A percentile compares a stretch with the other conserved stretches of the same genome.
phyloP scores from a whole-genome alignment of 2,888 invertebrate genomes.

The Sinotaia quadrata region DNA sequence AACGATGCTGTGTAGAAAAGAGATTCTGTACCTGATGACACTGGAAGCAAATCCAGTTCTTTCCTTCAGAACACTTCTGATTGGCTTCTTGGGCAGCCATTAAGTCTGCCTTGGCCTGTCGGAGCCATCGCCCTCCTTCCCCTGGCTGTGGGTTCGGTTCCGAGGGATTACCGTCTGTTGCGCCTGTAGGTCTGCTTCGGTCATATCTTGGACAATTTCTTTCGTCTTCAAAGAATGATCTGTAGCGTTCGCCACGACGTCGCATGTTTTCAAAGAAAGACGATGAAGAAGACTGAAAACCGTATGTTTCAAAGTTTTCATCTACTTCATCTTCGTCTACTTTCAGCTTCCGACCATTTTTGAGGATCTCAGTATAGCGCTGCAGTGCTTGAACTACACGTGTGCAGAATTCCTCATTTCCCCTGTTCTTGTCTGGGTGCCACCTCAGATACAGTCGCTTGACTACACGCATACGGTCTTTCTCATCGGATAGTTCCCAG shows the following conservation, averaged over 20 bases:
- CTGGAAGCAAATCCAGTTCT: slow-evolving; percentile 52
- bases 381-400: slow-evolving; percentile 45
- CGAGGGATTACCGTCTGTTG: neutral
- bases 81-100: slow-evolving; percentile 38
- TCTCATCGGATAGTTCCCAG: slow-evolving; percentile 30
- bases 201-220: too few species aligned
- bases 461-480: slow-evolving; percentile 36
- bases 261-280: neutral
- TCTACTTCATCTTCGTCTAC: slow-evolving; percentile 31
- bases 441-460: slow-evolving; percentile 45
- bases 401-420: slow-evolving; percentile 36
- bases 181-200: too few species aligned
- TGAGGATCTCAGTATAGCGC: slow-evolving; percentile 34
- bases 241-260: too few species aligned
- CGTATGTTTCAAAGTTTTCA: neutral
- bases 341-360: slow-evolving; percentile 31
- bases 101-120: slow-evolving; percentile 48
- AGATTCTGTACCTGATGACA: slow-evolving; percentile 55
- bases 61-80: slow-evolving; percentile 27
- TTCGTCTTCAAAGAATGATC: too few species aligned
- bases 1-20: too few species aligned
- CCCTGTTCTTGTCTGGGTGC: slow-evolving; percentile 53
- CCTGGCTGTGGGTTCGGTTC: slow-evolving; percentile 37
- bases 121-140: slow-evolving; percentile 48
- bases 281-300: neutral